A percentile compares a stretch with the other conserved stretches of the same genome.
Conservation (phyloP, 2,113 vertebrate genomes). For the Mola mola region DNA sequence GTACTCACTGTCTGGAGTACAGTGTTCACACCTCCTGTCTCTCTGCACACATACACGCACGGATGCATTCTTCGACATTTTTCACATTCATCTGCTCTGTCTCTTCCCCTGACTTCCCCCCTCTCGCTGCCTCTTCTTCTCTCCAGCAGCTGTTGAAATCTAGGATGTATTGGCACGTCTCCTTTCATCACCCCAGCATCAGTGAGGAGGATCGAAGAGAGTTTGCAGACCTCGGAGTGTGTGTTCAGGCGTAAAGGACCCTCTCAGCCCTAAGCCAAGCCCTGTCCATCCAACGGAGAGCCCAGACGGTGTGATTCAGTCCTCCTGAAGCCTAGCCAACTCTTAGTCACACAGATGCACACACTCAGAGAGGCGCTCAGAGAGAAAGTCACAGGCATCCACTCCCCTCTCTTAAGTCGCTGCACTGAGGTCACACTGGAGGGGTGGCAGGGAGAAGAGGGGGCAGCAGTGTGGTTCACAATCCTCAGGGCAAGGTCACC, state of each 20-base stretch:
- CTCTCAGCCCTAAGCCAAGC: slow-evolving; percentile 80
- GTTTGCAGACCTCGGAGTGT: slow-evolving; percentile 59
- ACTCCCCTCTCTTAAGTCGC: slow-evolving; percentile 51
- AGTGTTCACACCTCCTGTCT: slow-evolving; percentile 50
- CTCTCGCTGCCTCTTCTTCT: slow-evolving; percentile 30
- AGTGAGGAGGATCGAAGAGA: slow-evolving; percentile 70
- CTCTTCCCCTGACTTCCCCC: slow-evolving; percentile 28
- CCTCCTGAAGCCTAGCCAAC: slow-evolving; percentile 77
- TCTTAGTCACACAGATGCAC: slow-evolving; percentile 57
- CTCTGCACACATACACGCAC: slow-evolving; percentile 23
- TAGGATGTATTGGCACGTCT: slow-evolving; percentile 69
- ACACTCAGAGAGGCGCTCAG: slow-evolving; percentile 52
- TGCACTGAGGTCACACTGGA: slow-evolving; percentile 35
- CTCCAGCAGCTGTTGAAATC: slow-evolving; percentile 52
- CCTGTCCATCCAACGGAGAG: slow-evolving; percentile 72
- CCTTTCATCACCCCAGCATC: slow-evolving; percentile 63
- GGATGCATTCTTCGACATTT: slow-evolving; percentile 32
- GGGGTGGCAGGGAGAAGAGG: slow-evolving; percentile 28
- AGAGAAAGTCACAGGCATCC: slow-evolving; percentile 64
- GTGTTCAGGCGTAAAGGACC: slow-evolving; percentile 81
- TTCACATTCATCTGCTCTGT: slow-evolving; percentile 49
- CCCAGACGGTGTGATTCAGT: slow-evolving; percentile 82
- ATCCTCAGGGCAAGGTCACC: slow-evolving; percentile 74
- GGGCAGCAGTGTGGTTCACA: slow-evolving; percentile 49
- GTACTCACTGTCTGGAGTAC: slow-evolving; percentile 43